These are phyloP conservation scores for Zoroaster sp. DNA, from an alignment of 53 echinoderm and acorn worm genomes.

Conservation along the genomic window DNA sequence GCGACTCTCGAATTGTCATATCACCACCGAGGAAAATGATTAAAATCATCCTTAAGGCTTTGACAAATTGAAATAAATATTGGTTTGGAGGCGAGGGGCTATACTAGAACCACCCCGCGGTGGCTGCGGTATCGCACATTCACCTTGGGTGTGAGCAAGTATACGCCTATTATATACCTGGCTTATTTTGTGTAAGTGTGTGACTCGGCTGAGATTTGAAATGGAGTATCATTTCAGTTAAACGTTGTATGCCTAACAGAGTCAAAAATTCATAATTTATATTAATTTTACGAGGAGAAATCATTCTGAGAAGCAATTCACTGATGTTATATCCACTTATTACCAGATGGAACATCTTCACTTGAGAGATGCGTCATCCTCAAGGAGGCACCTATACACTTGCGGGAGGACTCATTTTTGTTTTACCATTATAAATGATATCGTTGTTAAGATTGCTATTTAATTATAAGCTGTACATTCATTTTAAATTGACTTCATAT, in stretches of 20 bases:
- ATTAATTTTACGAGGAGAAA: not conserved
- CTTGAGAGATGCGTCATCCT: no score
- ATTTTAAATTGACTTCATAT: no score
- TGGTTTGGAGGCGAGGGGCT: not conserved
- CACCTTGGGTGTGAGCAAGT: not conserved
- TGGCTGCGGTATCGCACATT: not conserved
- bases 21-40: slow-evolving; percentile 21
- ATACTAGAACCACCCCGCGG: not conserved
- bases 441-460: no score
- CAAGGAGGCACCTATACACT: no score
- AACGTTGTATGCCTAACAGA: slow-evolving; percentile 17
- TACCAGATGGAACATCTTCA: no score
- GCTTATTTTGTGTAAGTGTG: not conserved
- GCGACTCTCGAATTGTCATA: not conserved
- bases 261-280: not conserved
- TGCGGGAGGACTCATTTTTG: no score
- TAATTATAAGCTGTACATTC: no score
- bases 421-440: no score
- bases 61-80: slow-evolving; percentile 46
- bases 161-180: not conserved
- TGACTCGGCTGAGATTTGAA: not conserved
- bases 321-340: no score
- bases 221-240: not conserved
- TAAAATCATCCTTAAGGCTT: slow-evolving; percentile 20
- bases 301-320: no score